Evolutionary conservation across 2,113 vertebrate species (phyloP).

Genomic region (Plotosus lineatus): DNA sequence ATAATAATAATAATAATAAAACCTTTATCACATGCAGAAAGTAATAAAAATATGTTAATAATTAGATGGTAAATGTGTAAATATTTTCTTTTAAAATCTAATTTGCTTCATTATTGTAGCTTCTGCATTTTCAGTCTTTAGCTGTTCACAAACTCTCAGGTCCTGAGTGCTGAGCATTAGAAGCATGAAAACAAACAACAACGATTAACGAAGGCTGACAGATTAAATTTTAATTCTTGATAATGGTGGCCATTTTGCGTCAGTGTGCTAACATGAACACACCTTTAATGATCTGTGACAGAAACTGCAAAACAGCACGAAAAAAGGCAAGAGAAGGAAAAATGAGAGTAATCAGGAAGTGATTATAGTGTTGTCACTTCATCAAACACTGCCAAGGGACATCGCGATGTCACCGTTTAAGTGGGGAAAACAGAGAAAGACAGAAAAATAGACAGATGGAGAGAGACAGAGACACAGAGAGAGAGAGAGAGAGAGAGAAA

Average conservation of each 20-base stretch:
- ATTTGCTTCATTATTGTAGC: no score
- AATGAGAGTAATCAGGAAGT: slow-evolving; percentile 59
- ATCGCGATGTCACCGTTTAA: slow-evolving; percentile 57
- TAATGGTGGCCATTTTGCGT: slow-evolving; percentile 34
- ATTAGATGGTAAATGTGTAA: no score
- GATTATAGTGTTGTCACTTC: slow-evolving; percentile 61
- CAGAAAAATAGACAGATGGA: background rate
- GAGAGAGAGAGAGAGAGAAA: background rate
- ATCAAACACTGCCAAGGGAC: slow-evolving; percentile 52
- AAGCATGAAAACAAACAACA: slow-evolving; percentile 11
- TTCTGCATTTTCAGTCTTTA: no score
- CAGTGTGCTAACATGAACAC: slow-evolving; percentile 52
- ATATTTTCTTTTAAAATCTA: no score
- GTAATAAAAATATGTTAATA: no score
- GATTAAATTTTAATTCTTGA: slow-evolving; percentile 48
- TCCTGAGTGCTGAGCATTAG: no score
- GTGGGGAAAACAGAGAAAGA: slow-evolving; percentile 20
- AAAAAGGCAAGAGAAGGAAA: slow-evolving; percentile 48
- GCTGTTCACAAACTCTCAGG: no score
- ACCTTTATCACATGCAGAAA: no score
- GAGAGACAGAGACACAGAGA: background rate
- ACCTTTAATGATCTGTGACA: slow-evolving; percentile 63
- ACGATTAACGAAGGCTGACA: slow-evolving; percentile 5
- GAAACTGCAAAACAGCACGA: slow-evolving; percentile 44
- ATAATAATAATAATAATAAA: no score